Evolutionary conservation across 2,113 vertebrate species (phyloP).

Genomic region (Rallus limicola): DNA sequence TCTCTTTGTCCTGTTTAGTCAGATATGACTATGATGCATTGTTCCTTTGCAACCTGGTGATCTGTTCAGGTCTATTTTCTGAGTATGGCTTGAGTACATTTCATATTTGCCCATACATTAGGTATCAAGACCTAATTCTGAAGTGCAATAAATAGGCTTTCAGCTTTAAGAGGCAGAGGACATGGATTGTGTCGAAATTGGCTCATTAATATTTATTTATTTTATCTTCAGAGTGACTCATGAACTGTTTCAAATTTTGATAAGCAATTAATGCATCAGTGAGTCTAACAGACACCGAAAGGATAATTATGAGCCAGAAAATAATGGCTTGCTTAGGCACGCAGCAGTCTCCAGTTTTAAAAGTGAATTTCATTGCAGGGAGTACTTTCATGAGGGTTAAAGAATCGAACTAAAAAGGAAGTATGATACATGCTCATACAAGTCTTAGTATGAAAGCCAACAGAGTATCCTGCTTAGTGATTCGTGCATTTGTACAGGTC

Average conservation of each 20-base stretch:
- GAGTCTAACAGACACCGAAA: slow-evolving; percentile 61
- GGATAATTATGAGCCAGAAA: slow-evolving; percentile 39
- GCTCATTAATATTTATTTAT: slow-evolving; percentile 74
- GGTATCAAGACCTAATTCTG: slow-evolving; percentile 6
- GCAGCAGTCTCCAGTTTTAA: slow-evolving; percentile 19
- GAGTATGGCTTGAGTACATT: not conserved
- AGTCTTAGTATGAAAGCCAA: not conserved
- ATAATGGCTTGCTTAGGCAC: slow-evolving; percentile 32
- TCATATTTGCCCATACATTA: not conserved
- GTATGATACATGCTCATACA: not conserved
- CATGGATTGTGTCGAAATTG: slow-evolving; percentile 52
- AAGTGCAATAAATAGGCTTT: slow-evolving; percentile 9
- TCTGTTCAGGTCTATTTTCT: not conserved
- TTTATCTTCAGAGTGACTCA: slow-evolving; percentile 60
- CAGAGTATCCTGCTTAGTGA: not conserved
- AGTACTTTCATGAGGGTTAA: not conserved
- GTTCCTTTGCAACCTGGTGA: not conserved
- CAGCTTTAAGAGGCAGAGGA: slow-evolving; percentile 5
- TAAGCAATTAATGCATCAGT: slow-evolving; percentile 69
- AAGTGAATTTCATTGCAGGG: not conserved
- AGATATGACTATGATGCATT: not conserved
- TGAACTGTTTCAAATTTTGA: slow-evolving; percentile 69
- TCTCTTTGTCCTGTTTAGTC: not conserved
- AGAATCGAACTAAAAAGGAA: not conserved
- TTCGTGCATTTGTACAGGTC: not conserved